These are phyloP conservation scores for Candoia aspera DNA, from an alignment of 2,113 vertebrate genomes.

Conservation along the genomic window DNA sequence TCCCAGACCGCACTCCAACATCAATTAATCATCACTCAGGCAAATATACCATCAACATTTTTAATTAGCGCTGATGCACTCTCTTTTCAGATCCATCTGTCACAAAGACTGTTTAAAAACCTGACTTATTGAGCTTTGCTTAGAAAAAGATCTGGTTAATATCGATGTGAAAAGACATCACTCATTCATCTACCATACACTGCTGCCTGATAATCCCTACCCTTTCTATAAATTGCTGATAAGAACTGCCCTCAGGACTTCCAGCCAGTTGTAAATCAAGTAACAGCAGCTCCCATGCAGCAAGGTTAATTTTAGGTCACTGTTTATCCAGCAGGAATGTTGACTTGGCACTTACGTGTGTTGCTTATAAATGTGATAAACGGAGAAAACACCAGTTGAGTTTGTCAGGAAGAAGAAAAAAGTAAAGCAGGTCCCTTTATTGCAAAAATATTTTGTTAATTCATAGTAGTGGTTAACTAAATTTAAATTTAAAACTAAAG, in stretches of 20 bases:
- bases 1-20: conserved; percentile 82
- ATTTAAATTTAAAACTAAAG: not conserved
- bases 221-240: conserved; percentile 77
- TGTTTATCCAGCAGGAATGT: conserved; percentile 76
- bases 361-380: conserved; percentile 68
- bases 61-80: conserved; percentile 84
- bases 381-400: conserved; percentile 45
- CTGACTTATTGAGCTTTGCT: conserved; percentile 93
- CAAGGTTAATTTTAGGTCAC: conserved; percentile 83
- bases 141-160: conserved; percentile 89
- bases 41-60: conserved; percentile 80
- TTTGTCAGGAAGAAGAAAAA: conserved; percentile 63
- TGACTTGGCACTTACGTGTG: conserved; percentile 69
- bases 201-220: conserved; percentile 77
- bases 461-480: conserved; percentile 30
- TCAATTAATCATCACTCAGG: conserved; percentile 82
- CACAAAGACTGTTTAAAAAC: conserved; percentile 90
- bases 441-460: conserved; percentile 22
- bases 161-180: conserved; percentile 80
- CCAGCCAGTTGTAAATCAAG: conserved; percentile 81
- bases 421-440: conserved; percentile 31
- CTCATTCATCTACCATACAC: conserved; percentile 73
- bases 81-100: conserved; percentile 84
- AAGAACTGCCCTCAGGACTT: conserved; percentile 78
- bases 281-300: conserved; percentile 81